These are phyloP conservation scores for Folsomia candida DNA, from an alignment of 2,888 invertebrate species.

Conservation along the genomic window DNA sequence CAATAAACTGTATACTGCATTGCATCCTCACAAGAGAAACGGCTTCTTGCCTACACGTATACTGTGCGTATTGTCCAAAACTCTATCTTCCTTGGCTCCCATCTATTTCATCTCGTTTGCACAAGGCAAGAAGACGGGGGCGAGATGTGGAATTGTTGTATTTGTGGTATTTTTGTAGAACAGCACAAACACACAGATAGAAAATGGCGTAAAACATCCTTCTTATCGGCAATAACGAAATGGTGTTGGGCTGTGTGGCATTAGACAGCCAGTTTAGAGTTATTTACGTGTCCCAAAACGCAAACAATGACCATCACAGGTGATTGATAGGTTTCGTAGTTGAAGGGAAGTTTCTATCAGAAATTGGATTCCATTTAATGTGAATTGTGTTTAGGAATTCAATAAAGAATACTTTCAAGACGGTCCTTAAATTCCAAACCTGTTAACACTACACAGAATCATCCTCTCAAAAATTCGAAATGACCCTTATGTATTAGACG, in stretches of 20 bases:
- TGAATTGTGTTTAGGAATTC: too few species aligned
- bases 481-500: too few species aligned
- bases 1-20: conserved; percentile 7
- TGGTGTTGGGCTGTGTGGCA: neutral
- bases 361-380: too few species aligned
- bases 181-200: neutral
- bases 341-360: too few species aligned
- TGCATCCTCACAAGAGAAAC: neutral
- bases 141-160: too few species aligned
- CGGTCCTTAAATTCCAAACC: too few species aligned
- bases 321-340: conserved; percentile 26
- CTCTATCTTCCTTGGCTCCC: too few species aligned
- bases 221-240: conserved; percentile 1
- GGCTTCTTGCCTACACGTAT: too few species aligned
- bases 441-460: too few species aligned
- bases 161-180: neutral
- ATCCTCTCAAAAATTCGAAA: too few species aligned
- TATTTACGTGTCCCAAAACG: conserved; percentile 33
- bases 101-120: neutral
- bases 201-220: conserved; percentile 1
- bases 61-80: neutral
- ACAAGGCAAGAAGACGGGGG: too few species aligned
- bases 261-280: conserved; percentile 10
- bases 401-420: too few species aligned
- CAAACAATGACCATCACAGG: conserved; percentile 31